Evolutionary conservation across 35 echinoderm and acorn worm species (phyloP).

Genomic region (Lytechinus pictus): DNA sequence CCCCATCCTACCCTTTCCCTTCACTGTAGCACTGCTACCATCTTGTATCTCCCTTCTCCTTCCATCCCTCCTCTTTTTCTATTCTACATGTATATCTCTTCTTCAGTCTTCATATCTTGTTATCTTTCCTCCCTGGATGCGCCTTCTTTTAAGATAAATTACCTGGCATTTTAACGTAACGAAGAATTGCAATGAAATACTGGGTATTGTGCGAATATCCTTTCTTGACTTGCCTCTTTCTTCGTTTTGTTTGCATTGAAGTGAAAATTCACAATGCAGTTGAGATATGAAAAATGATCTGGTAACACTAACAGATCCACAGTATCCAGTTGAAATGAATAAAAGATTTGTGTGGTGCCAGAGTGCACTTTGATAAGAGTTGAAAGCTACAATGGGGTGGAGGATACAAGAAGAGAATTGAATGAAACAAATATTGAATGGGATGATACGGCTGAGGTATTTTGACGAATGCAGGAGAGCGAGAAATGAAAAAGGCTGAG

Average conservation of each 20-base stretch:
- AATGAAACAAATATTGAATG: slow-evolving; percentile 15
- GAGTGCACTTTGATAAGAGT: slow-evolving; percentile 3
- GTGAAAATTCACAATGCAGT: neutral
- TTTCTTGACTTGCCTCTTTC: neutral
- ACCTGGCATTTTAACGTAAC: too few species aligned
- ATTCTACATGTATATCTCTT: too few species aligned
- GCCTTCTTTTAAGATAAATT: too few species aligned
- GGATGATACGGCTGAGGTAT: slow-evolving; percentile 1
- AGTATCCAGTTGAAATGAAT: neutral
- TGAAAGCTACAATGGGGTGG: neutral
- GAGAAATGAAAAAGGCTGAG: neutral
- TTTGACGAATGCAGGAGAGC: neutral
- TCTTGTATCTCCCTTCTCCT: neutral
- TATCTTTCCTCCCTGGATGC: too few species aligned
- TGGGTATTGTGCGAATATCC: neutral
- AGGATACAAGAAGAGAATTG: neutral
- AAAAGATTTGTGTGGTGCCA: neutral
- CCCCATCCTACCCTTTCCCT: neutral
- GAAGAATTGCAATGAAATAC: too few species aligned
- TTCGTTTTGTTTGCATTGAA: neutral
- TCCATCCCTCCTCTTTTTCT: too few species aligned
- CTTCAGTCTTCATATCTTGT: too few species aligned
- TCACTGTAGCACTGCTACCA: neutral
- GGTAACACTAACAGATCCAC: neutral
- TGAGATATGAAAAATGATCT: neutral